phyloP scores from a whole-genome alignment of 2,888 invertebrate genomes.

The Mechanitis messenoides region DNA sequence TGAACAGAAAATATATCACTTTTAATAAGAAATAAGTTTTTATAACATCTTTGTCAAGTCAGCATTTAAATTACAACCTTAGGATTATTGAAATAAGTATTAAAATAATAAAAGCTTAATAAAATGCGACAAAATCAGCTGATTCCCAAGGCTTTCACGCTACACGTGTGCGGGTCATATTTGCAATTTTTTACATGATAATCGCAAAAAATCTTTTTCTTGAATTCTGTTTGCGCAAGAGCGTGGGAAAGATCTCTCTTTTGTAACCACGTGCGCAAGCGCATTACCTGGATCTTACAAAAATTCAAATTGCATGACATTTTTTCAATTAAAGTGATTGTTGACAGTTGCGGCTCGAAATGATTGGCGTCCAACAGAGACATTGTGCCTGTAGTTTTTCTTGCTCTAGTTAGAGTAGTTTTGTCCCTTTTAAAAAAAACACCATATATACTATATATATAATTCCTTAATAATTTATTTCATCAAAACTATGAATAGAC shows the following conservation, averaged over 20 bases:
- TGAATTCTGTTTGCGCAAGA: slow-evolving; percentile 50
- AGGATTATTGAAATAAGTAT: slow-evolving; percentile 17
- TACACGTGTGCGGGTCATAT: slow-evolving; percentile 56
- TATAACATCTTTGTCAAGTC: slow-evolving; percentile 9
- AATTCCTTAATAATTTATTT: too few relatives aligned
- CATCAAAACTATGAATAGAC: too few relatives aligned
- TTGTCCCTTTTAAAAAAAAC: too few relatives aligned
- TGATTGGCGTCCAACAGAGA: slow-evolving; percentile 42
- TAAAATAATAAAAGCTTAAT: slow-evolving; percentile 27
- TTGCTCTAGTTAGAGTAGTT: background rate
- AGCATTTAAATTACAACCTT: slow-evolving; percentile 4
- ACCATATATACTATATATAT: too few relatives aligned
- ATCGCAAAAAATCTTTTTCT: slow-evolving; percentile 43
- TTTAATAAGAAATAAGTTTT: slow-evolving; percentile 4
- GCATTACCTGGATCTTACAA: slow-evolving; percentile 49
- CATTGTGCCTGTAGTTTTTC: slow-evolving; percentile 11
- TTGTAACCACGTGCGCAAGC: slow-evolving; percentile 46
- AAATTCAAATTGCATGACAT: slow-evolving; percentile 20
- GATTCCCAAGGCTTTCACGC: slow-evolving; percentile 53
- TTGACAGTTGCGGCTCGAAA: slow-evolving; percentile 38
- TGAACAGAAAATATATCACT: background rate
- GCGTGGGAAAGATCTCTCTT: slow-evolving; percentile 53
- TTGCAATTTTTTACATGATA: slow-evolving; percentile 53
- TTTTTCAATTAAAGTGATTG: slow-evolving; percentile 35
- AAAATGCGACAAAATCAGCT: slow-evolving; percentile 44